Evolutionary conservation across 2,888 invertebrate species (phyloP).

Genomic region (Biston stratarius): DNA sequence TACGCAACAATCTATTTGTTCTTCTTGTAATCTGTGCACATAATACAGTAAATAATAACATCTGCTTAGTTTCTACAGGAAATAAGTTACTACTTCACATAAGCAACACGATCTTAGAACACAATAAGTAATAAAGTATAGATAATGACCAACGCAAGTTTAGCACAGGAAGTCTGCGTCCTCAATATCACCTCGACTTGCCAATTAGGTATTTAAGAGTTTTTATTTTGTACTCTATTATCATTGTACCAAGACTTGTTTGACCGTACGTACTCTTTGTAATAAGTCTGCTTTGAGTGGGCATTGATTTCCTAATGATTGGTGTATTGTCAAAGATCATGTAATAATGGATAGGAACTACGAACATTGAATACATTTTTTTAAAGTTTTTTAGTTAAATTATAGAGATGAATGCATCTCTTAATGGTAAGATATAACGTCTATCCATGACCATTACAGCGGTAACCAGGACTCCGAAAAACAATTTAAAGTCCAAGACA

Average conservation of each 20-base stretch:
- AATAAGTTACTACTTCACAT: slow-evolving; percentile 9
- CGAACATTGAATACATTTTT: neutral
- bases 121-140: slow-evolving; percentile 31
- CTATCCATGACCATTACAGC: too few species aligned
- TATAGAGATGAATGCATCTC: too few species aligned
- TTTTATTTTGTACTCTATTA: neutral
- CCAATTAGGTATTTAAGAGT: neutral
- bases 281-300: slow-evolving; percentile 12
- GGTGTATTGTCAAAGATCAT: slow-evolving; percentile 1
- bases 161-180: slow-evolving; percentile 49
- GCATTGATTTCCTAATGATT: slow-evolving; percentile 7
- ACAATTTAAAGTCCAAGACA: too few species aligned
- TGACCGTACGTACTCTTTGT: neutral
- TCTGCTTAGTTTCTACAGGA: slow-evolving; percentile 6
- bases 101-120: slow-evolving; percentile 13
- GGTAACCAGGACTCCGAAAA: too few species aligned
- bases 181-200: slow-evolving; percentile 35
- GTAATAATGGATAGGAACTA: neutral
- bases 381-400: neutral
- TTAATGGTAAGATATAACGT: too few species aligned
- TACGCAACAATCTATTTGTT: too few species aligned
- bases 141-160: slow-evolving; percentile 29
- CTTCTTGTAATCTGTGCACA: too few species aligned
- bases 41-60: slow-evolving; percentile 1
- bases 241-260: neutral